Conservation (phyloP, 2,113 vertebrate species). For the Corythornis vintsioides region DNA sequence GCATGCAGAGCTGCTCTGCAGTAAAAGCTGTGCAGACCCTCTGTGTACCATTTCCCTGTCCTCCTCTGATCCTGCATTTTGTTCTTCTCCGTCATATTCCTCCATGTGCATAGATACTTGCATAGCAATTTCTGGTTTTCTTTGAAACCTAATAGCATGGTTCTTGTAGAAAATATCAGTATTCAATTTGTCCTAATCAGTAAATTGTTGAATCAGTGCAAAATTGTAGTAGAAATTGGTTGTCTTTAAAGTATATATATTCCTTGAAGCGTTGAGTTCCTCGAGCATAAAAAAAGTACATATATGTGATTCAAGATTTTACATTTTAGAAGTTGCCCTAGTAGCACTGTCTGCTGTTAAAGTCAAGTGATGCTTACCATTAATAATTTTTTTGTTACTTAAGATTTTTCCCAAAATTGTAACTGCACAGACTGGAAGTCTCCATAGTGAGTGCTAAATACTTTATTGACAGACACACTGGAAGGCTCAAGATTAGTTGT, state of each 20-base stretch:
- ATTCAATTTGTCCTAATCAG: background rate
- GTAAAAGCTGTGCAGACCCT: background rate
- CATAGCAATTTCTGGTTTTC: background rate
- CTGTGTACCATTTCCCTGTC: background rate
- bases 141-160: accelerated
- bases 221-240: background rate
- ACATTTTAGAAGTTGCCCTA: background rate
- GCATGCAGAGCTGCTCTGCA: background rate
- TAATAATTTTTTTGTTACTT: background rate
- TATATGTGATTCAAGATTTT: background rate
- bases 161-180: background rate
- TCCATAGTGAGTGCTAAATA: background rate
- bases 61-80: background rate
- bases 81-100: background rate
- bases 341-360: background rate
- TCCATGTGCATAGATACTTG: background rate
- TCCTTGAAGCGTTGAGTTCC: background rate
- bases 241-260: background rate
- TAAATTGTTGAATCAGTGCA: background rate
- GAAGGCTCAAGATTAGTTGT: background rate
- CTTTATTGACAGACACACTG: background rate
- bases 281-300: background rate
- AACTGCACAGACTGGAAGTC: background rate
- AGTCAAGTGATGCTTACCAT: background rate
- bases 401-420: background rate